Percentiles rank a stretch among this genome's conserved stretches.
Conservation (phyloP, 2,888 invertebrate genomes). For the Tuta absoluta region DNA sequence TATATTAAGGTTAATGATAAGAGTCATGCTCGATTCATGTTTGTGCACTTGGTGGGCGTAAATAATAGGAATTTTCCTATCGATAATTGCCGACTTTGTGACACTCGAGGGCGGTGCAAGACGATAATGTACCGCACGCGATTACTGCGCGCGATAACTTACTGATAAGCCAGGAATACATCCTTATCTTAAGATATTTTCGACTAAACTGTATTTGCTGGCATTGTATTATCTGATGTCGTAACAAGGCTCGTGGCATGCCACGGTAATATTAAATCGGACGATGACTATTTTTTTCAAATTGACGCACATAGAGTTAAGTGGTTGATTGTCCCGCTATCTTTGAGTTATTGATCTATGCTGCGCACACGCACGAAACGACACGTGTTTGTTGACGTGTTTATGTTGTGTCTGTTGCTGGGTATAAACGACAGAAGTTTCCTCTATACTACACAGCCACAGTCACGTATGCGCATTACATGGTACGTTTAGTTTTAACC, state of each 20-base stretch:
- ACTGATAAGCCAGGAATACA: conserved; percentile 22
- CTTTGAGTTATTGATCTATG: conserved; percentile 12
- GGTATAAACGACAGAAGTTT: neutral
- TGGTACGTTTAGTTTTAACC: neutral
- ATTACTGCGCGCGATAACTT: conserved; percentile 48
- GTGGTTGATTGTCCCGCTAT: conserved; percentile 16
- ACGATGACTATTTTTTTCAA: neutral
- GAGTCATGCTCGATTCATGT: conserved; percentile 51
- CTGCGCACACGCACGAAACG: neutral
- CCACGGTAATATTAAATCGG: neutral
- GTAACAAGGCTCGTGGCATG: conserved; percentile 8
- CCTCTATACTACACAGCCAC: neutral
- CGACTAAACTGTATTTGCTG: neutral
- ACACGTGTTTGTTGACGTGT: conserved; percentile 12
- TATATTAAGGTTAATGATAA: conserved; percentile 64
- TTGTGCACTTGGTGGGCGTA: conserved; percentile 55
- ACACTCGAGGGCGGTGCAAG: conserved; percentile 38
- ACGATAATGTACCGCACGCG: conserved; percentile 56
- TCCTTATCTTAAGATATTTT: conserved; percentile 9
- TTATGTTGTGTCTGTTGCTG: neutral
- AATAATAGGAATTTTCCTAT: conserved; percentile 76
- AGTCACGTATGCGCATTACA: conserved; percentile 11
- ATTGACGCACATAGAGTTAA: conserved; percentile 9
- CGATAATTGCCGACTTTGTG: conserved; percentile 56
- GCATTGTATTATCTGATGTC: neutral